phyloP scores from a whole-genome alignment of 2,113 vertebrate species.

The Daboia siamensis region DNA sequence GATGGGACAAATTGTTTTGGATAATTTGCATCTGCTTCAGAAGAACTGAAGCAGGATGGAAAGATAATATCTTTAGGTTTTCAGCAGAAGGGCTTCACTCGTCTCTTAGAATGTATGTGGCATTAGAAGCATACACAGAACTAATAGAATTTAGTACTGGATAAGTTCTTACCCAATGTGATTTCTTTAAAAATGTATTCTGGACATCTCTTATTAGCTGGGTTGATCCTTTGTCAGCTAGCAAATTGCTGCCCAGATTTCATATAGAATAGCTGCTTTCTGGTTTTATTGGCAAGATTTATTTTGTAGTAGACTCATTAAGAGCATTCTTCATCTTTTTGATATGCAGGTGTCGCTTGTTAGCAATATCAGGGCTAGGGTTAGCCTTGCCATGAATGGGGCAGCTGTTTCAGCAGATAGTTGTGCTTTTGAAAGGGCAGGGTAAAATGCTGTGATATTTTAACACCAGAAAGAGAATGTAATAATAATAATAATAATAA shows the following conservation, averaged over 20 bases:
- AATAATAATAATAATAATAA: too few species aligned
- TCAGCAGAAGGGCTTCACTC: background rate
- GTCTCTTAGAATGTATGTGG: background rate
- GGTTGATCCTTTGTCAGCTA: background rate
- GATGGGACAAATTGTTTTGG: background rate
- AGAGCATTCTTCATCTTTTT: background rate
- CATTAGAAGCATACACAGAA: background rate
- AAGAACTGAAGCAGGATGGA: background rate
- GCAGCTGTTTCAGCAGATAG: too few species aligned
- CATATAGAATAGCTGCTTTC: background rate
- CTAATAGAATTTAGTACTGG: background rate
- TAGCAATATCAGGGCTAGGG: background rate
- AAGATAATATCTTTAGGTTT: background rate
- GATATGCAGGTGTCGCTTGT: too few species aligned
- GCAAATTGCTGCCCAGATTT: background rate
- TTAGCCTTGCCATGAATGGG: too few species aligned
- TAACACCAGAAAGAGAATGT: too few species aligned
- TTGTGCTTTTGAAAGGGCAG: too few species aligned
- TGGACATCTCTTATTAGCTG: too few species aligned
- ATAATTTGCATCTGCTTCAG: background rate
- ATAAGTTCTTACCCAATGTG: background rate
- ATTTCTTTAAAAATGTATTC: background rate
- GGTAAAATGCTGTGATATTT: too few species aligned
- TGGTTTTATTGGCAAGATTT: background rate
- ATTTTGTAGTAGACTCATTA: background rate